These are phyloP conservation scores for Griposia aprilina DNA, from an alignment of 2,888 invertebrate genomes.

Conservation along the genomic window DNA sequence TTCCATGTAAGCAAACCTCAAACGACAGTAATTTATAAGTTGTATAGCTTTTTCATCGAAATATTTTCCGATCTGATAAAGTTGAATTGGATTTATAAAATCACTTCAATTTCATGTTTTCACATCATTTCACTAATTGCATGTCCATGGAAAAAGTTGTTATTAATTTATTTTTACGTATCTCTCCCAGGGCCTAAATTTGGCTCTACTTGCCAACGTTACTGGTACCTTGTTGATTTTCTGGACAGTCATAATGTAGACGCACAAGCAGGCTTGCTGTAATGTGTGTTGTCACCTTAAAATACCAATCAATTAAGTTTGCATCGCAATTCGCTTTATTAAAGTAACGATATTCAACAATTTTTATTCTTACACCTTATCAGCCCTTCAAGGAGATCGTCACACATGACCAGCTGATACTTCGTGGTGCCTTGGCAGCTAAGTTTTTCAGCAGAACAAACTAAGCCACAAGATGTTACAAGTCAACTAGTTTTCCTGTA, in stretches of 20 bases:
- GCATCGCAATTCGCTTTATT: background rate
- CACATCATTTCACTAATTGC: background rate
- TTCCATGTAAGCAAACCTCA: background rate
- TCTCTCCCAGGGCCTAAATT: background rate
- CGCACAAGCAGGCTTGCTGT: background rate
- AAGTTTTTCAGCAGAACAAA: slow-evolving; percentile 41
- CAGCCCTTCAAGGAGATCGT: slow-evolving; percentile 28
- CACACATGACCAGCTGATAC: slow-evolving; percentile 24
- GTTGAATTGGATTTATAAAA: background rate
- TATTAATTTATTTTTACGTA: background rate
- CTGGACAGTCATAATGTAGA: background rate
- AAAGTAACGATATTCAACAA: background rate
- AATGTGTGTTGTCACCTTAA: background rate
- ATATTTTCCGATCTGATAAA: background rate
- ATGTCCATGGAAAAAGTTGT: background rate
- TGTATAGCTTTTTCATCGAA: background rate
- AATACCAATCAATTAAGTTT: background rate
- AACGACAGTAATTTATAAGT: background rate
- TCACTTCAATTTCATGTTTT: background rate
- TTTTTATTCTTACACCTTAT: background rate
- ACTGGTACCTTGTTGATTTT: background rate
- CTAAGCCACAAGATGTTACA: slow-evolving; percentile 13
- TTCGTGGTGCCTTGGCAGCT: slow-evolving; percentile 28
- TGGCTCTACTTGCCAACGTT: background rate
- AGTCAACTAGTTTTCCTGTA: background rate